These are phyloP conservation scores for Bubo blakistoni DNA, from an alignment of 2,113 vertebrate genomes.

Conservation along the genomic window DNA sequence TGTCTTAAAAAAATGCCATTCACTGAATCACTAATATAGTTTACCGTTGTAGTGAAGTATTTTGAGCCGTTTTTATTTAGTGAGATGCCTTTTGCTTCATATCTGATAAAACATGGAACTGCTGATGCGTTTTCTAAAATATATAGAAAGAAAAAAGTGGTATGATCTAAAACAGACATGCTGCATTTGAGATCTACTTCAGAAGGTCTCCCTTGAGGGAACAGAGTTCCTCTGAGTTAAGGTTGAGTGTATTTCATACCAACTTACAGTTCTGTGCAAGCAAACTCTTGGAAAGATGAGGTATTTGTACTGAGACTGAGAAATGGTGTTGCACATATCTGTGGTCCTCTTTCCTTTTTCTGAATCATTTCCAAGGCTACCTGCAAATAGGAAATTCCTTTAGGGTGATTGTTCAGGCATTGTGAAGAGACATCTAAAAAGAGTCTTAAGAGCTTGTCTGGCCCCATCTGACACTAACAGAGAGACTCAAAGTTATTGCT, in stretches of 20 bases:
- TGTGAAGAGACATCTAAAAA: neutral
- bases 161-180: neutral
- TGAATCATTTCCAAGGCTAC: neutral
- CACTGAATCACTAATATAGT: neutral
- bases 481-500: neutral
- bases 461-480: neutral
- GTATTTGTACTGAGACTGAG: neutral
- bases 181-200: neutral
- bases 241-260: neutral
- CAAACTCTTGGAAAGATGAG: neutral
- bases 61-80: neutral
- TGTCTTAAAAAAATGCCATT: neutral
- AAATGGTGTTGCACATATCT: neutral
- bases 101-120: neutral
- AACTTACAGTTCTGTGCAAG: neutral
- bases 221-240: neutral
- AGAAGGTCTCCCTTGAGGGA: neutral
- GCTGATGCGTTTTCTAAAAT: neutral
- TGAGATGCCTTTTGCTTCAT: neutral
- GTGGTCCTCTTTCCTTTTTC: neutral
- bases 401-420: neutral
- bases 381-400: neutral
- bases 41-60: neutral
- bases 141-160: neutral
- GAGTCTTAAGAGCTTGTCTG: neutral